A percentile compares a stretch with the other conserved stretches of the same genome.
phyloP scores from a whole-genome alignment of 1,140 invertebrate species.

The Eriosoma lanigerum region DNA sequence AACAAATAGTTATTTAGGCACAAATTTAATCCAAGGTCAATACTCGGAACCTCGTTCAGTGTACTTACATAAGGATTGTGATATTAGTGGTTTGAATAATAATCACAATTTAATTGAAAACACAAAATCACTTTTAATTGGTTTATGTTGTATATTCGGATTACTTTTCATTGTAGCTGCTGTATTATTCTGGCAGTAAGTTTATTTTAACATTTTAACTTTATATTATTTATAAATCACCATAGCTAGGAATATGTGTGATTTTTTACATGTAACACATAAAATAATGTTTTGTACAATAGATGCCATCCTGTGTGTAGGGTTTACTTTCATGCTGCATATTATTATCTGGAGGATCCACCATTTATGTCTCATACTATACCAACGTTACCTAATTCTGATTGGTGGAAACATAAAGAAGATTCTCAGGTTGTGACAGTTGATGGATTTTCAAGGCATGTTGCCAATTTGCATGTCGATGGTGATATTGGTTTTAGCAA shows the following conservation, averaged over 20 bases:
- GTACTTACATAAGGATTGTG: slow-evolving; percentile 54
- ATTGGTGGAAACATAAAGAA: slow-evolving; percentile 66
- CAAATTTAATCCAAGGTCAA: slow-evolving; percentile 68
- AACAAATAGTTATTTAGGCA: slow-evolving; percentile 67
- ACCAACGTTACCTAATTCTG: slow-evolving; percentile 60
- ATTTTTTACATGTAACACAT: slow-evolving; percentile 34
- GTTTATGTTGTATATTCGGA: slow-evolving; percentile 71
- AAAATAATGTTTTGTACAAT: slow-evolving; percentile 44
- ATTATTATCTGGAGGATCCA: slow-evolving; percentile 80
- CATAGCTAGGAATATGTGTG: slow-evolving; percentile 5
- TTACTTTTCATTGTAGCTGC: slow-evolving; percentile 71
- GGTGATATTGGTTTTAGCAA: slow-evolving; percentile 86
- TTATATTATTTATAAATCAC: not conserved
- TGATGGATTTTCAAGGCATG: slow-evolving; percentile 76
- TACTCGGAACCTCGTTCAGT: slow-evolving; percentile 68
- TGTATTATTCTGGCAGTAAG: slow-evolving; percentile 78
- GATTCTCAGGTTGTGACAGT: slow-evolving; percentile 66
- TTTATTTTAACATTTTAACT: slow-evolving; percentile 51
- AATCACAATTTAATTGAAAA: slow-evolving; percentile 59
- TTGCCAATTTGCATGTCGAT: slow-evolving; percentile 80
- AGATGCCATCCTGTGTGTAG: slow-evolving; percentile 60
- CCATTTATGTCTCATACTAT: slow-evolving; percentile 60
- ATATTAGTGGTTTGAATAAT: slow-evolving; percentile 58
- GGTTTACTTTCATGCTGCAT: slow-evolving; percentile 80
- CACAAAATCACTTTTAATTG: slow-evolving; percentile 73